These are phyloP conservation scores for Cyclophora albipunctata DNA, from an alignment of 2,888 invertebrate genomes.

Conservation along the genomic window DNA sequence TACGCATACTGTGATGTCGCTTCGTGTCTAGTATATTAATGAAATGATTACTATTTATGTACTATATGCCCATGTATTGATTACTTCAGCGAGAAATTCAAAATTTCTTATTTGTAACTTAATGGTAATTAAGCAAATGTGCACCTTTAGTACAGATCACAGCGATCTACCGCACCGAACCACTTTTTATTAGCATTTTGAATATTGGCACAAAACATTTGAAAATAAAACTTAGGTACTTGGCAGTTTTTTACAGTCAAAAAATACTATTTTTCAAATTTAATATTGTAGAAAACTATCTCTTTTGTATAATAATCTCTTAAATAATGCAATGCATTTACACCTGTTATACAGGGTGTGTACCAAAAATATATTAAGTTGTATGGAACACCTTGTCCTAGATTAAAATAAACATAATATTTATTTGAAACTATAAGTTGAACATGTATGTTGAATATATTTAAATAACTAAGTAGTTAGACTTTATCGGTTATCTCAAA, in stretches of 20 bases:
- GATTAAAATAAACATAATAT: too few species aligned
- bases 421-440: too few species aligned
- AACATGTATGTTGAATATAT: too few species aligned
- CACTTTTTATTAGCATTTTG: conserved; percentile 9
- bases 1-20: conserved; percentile 22
- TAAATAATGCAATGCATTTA: too few species aligned
- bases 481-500: too few species aligned
- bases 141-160: conserved; percentile 12
- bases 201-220: conserved; percentile 14
- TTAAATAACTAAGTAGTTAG: too few species aligned
- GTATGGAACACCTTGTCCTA: too few species aligned
- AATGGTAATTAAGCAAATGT: conserved; percentile 11
- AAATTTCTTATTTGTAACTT: conserved; percentile 13
- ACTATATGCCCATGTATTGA: neutral
- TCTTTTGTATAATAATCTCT: too few species aligned
- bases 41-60: conserved; percentile 1
- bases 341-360: too few species aligned
- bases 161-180: conserved; percentile 14
- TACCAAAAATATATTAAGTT: too few species aligned
- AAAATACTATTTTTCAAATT: conserved; percentile 11
- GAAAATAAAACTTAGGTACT: too few species aligned
- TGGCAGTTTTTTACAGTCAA: conserved; percentile 7
- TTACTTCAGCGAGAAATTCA: conserved; percentile 8
- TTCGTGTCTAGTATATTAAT: conserved; percentile 13
- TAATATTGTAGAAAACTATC: neutral